A percentile compares a stretch with the other conserved stretches of the same genome.
These are phyloP conservation scores for Florisuga fusca DNA, from an alignment of 2,797 vertebrate genomes.

Conservation along the genomic window DNA sequence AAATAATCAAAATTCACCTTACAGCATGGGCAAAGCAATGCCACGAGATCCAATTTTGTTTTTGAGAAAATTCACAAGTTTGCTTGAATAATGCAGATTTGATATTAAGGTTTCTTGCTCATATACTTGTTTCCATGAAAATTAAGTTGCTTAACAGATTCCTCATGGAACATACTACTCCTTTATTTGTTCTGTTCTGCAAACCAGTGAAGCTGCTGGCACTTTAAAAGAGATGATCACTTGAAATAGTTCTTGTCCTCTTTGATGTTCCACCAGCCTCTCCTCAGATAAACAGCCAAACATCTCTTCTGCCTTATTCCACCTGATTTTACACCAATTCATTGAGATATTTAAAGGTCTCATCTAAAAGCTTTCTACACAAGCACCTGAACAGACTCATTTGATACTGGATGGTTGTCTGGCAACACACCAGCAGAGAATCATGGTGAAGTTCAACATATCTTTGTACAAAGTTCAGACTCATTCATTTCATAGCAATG, in stretches of 20 bases:
- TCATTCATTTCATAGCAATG: not conserved
- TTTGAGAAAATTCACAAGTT: not conserved
- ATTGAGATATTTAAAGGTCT: not conserved
- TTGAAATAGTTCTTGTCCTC: not conserved
- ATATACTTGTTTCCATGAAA: not conserved
- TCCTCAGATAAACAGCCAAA: not conserved
- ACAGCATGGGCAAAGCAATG: not conserved
- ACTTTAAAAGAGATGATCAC: not conserved
- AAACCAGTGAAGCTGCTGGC: not conserved
- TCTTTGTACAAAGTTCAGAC: not conserved
- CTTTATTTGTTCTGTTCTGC: not conserved
- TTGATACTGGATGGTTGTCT: not conserved
- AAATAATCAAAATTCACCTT: not conserved
- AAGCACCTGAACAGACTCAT: not conserved
- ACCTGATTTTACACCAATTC: not conserved
- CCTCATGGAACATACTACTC: not conserved
- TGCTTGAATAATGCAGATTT: not conserved
- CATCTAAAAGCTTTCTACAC: not conserved
- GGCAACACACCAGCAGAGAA: not conserved
- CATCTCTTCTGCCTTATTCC: not conserved
- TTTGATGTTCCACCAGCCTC: not conserved
- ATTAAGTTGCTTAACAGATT: not conserved
- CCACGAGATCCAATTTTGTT: too few relatives aligned
- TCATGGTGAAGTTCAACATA: not conserved
- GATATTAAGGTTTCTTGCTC: not conserved